phyloP scores from a whole-genome alignment of 2,113 vertebrate genomes.

The Saguinus imperator region DNA sequence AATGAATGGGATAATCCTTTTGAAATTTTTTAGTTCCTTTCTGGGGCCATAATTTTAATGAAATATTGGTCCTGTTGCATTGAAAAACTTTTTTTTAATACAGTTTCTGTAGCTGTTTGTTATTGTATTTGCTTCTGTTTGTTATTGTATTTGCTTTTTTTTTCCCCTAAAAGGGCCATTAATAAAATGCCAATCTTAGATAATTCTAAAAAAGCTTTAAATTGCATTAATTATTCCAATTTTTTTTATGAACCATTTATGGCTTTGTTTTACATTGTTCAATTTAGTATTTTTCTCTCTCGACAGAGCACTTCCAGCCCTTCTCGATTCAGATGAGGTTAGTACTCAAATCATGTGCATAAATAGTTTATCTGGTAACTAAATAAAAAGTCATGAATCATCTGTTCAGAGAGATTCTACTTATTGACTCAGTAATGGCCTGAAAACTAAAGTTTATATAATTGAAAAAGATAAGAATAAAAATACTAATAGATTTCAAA shows the following conservation, averaged over 20 bases:
- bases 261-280: conserved; percentile 23
- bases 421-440: conserved; percentile 45
- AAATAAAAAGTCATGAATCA: conserved; percentile 53
- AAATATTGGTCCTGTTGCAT: background rate
- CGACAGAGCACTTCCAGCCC: conserved; percentile 87
- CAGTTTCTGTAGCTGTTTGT: background rate
- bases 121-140: background rate
- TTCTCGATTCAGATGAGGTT: conserved; percentile 91
- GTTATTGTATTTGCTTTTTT: background rate
- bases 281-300: conserved; percentile 18
- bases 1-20: conserved; percentile 6
- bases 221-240: background rate
- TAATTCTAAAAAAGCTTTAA: conserved; percentile 13
- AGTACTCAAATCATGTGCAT: conserved; percentile 78
- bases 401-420: conserved; percentile 5
- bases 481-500: background rate
- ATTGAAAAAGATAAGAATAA: background rate
- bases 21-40: conserved; percentile 5
- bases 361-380: conserved; percentile 63
- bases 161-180: background rate
- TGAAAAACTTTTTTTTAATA: background rate
- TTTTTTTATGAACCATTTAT: conserved; percentile 34
- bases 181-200: background rate
- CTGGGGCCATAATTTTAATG: background rate
- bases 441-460: background rate